Evolutionary conservation across 2,888 invertebrate species (phyloP), one percentile per base, ranked within the genome.

Genomic region (Tetragonula carbonaria): DNA sequence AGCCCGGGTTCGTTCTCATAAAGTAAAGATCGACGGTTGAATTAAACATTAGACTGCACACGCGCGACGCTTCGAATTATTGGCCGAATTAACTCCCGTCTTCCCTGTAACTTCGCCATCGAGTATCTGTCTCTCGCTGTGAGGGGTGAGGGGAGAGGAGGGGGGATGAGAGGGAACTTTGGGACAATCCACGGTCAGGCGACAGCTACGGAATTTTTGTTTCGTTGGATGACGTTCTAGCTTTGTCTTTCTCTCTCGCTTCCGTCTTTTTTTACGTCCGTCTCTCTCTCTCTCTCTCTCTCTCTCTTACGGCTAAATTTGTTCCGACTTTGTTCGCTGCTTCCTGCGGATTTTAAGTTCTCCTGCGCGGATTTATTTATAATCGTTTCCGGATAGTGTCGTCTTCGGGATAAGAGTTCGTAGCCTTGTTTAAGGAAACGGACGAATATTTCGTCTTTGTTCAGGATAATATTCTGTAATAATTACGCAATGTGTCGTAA

Each of bases 11-110:
- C 84, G 78, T 83, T 86, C 89, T 88, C 88, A 89, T 89, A 89
- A 89, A 89, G 89, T 88, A 88, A 89, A 89, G 89, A 84, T 88
- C 88, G 80, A 78, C 85, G 85, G 79, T 76, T 89, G 89, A 89
- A 89, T 89, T 89, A 89, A 89, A 89, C 89, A 89, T 89, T 79
- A 85, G 84, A 78, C 59, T 71, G 82, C 72, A 55, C 78, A 66
- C 70, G 66, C 70, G 66, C 80, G 75, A 74, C 78, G 78, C 67
- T 11, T 33, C 57, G 78, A 81, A 83, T 88, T 82, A 85, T 76
- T 79, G 74, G 38, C n/a, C 45, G 78, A 85, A 88, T 88, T 83
- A 88, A 82, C 74, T 65, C 45, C 33, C 51, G n/a, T 33, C 70
- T 38, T 18, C 4, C 2, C 2, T 53, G 33, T 16, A 55, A 68